Evolutionary conservation across 2,113 vertebrate species (phyloP), one percentile per base, ranked within the genome.

Genomic region (Paradoxurus hermaphroditus): DNA sequence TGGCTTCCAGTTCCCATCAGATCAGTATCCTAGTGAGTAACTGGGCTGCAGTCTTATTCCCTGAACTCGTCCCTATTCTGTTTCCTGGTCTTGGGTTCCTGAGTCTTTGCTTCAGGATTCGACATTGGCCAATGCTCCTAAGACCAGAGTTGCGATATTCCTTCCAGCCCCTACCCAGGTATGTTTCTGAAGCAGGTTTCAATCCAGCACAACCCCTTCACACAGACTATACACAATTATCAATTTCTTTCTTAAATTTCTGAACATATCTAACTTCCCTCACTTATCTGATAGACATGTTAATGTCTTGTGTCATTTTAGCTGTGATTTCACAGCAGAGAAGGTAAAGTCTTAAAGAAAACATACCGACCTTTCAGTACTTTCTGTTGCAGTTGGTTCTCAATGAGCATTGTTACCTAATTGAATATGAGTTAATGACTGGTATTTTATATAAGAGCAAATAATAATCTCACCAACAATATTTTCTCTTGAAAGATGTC

Each of bases 111-210:
- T 31, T 77, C 19, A 25, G 34, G 19, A 15, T 16, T 23, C 1
- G 6, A 29, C 13, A 3, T 29, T 19, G 5, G 8, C 23, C 53
- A 21, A 0, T 29, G n/a, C 2, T 65, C 11, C 44, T 13, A 15
- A 15, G 31, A 39, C 3, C 0, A 16, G 21, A 12, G 23, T 36
- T 18, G 12, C 9, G 2, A 29, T 68, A 15, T 23, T 56, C 56
- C n/a, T 31, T 12, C 34, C 19, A 11, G 7, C 16, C 13, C 34
- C 34, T 11, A 31, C 39, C 25, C 13, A 86, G 36, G 23, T 46
- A 15, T 1, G 44, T 36, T 65, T 27, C 56, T 19, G 14, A 34
- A 73, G 14, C 14, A 31, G 18, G 12, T 56, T 46, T 81, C 27
- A 16, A 29, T 10, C 34, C 19, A 79, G 34, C 13, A 11, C 4